Evolutionary conservation across 1,140 invertebrate species (phyloP), one percentile per base, ranked within the genome.

Genomic region (Drosophila willistoni): DNA sequence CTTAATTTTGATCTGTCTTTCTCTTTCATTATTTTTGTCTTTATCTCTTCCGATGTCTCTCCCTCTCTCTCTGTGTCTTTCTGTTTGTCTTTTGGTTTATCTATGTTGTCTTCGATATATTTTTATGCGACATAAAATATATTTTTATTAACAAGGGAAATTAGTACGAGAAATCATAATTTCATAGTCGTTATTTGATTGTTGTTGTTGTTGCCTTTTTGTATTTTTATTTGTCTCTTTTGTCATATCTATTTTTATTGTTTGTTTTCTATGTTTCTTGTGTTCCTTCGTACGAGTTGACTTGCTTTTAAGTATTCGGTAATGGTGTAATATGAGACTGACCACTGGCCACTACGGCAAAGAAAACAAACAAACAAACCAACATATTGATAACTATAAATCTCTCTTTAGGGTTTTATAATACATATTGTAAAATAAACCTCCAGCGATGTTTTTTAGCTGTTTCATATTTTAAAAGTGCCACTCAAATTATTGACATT

Each of bases 111-210:
- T 14, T 12, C 61, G 64, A 51, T 54, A 78, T 81, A 56, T 83
- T 80, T 75, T 71, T 78, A 78, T 34, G 33, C 71, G 73, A 60
- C 81, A 76, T 71, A 64, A 76, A 84, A 89, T 80, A 74, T 70
- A 77, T 73, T 86, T 87, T 87, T 87, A 87, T 87, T 83, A 87
- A 87, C 83, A 83, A 87, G 47, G 71, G 51, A 90, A 89, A 89
- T 89, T 89, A 89, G 84, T 78, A 44, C 56, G 61, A 72, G 79
- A 84, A 89, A 89, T 89, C 84, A 89, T 89, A 89, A 84, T 84
- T 89, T 89, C 71, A 89, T 84, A 79, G 77, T 61, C 59, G 36
- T 68, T 69, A 47, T 71, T 81, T 72, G 17, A 33, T n/a, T 73
- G 56, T 69, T 87, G 70, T 69, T 87, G 70, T 87, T 85, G 22